Conservation (phyloP, 2,113 vertebrate species). For the Heloderma charlesbogerti region DNA sequence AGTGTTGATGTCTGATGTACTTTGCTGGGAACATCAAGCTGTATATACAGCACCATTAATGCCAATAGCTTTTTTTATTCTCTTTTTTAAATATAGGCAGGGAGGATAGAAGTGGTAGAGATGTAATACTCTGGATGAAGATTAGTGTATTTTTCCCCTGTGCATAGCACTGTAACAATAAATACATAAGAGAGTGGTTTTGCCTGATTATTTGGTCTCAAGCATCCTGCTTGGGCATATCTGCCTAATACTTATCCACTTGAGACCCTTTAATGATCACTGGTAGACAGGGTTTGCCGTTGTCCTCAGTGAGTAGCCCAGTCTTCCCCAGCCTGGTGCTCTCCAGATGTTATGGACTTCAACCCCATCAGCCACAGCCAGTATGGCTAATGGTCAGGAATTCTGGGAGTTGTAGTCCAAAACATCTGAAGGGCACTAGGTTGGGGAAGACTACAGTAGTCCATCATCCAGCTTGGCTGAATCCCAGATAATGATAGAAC, state of each 20-base stretch:
- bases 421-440: not conserved
- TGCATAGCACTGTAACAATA: not conserved
- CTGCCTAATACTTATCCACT: not conserved
- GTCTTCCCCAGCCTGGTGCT: too few species aligned
- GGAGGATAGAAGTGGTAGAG: not conserved
- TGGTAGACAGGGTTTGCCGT: not conserved
- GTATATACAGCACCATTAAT: not conserved
- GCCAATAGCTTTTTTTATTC: not conserved
- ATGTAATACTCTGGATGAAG: not conserved
- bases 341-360: too few species aligned
- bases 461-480: not conserved
- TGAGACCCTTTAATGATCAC: too few species aligned
- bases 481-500: not conserved
- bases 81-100: not conserved
- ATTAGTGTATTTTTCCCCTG: not conserved
- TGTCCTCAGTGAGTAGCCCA: not conserved
- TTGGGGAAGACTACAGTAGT: too few species aligned
- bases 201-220: not conserved
- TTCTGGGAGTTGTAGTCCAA: too few species aligned
- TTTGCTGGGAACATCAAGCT: not conserved
- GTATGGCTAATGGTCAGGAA: not conserved
- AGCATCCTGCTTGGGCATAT: not conserved
- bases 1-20: not conserved
- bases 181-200: not conserved
- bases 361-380: too few species aligned